These are phyloP conservation scores for Peromyscus maniculatus DNA, from an alignment of 2,113 vertebrate genomes.

Conservation along the genomic window DNA sequence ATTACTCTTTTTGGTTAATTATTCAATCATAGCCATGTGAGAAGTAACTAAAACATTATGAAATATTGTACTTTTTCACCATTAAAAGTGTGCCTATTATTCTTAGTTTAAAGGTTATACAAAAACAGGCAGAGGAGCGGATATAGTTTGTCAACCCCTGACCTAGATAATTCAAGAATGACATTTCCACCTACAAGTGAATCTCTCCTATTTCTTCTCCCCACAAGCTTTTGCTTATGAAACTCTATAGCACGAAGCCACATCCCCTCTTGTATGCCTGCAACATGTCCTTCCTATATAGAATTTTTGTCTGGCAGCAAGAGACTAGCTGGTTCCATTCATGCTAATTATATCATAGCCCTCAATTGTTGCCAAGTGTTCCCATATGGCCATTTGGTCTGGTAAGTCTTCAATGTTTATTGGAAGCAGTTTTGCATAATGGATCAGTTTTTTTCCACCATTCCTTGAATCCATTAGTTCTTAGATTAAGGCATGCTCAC, in stretches of 20 bases:
- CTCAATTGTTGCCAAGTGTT: constrained; percentile 32
- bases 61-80: neutral
- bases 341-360: constrained; percentile 53
- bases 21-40: neutral
- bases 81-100: neutral
- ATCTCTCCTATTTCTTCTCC: constrained; percentile 36
- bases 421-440: constrained; percentile 48
- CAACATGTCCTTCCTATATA: neutral
- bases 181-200: neutral
- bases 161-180: constrained; percentile 4
- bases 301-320: constrained; percentile 68
- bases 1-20: neutral
- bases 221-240: constrained; percentile 53
- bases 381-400: constrained; percentile 68
- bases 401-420: constrained; percentile 57
- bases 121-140: neutral
- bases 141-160: neutral
- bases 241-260: constrained; percentile 1
- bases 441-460: neutral
- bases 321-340: constrained; percentile 50
- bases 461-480: constrained; percentile 11
- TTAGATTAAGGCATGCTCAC: neutral
- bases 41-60: neutral
- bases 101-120: neutral
- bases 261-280: neutral